A percentile compares a stretch with the other conserved stretches of the same genome.
These are phyloP conservation scores for Acipenser oxyrinchus DNA, from an alignment of 2,797 vertebrate genomes.

Conservation along the genomic window DNA sequence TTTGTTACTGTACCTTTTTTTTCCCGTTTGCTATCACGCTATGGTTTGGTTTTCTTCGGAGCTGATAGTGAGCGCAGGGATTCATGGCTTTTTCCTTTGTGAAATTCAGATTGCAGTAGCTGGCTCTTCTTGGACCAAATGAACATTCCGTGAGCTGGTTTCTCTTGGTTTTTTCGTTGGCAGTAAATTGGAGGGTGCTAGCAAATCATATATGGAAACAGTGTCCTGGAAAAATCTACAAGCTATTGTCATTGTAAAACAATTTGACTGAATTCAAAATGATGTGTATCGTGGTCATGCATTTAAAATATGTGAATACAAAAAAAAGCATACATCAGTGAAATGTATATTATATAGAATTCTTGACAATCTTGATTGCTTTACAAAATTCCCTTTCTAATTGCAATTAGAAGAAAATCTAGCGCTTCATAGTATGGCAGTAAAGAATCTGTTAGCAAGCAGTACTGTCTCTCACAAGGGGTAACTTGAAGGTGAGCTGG, in stretches of 20 bases:
- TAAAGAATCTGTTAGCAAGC: neutral
- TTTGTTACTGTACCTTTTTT: constrained; percentile 74
- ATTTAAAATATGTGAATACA: constrained; percentile 31
- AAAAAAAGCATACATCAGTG: constrained; percentile 22
- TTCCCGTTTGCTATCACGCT: constrained; percentile 25
- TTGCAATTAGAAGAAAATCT: neutral
- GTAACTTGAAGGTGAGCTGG: constrained; percentile 25
- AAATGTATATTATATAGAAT: no score
- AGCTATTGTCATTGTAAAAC: constrained; percentile 30
- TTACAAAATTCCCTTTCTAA: no score
- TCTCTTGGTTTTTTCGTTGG: constrained; percentile 48
- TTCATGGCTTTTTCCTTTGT: constrained; percentile 39
- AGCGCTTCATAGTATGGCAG: neutral
- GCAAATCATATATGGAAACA: constrained; percentile 34
- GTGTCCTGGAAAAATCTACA: constrained; percentile 25
- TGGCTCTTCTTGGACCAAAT: constrained; percentile 60
- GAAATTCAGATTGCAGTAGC: constrained; percentile 35
- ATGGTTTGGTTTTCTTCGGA: constrained; percentile 13
- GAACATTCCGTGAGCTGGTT: constrained; percentile 70
- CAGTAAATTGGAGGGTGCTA: constrained; percentile 44
- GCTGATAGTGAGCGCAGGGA: constrained; percentile 24
- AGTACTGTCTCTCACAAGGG: neutral
- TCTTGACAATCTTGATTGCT: no score
- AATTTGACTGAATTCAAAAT: constrained; percentile 15
- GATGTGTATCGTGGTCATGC: constrained; percentile 17